Percentiles rank a stretch among this genome's conserved stretches.
phyloP scores from a whole-genome alignment of 2,888 invertebrate genomes.

The Taenaris catops region DNA sequence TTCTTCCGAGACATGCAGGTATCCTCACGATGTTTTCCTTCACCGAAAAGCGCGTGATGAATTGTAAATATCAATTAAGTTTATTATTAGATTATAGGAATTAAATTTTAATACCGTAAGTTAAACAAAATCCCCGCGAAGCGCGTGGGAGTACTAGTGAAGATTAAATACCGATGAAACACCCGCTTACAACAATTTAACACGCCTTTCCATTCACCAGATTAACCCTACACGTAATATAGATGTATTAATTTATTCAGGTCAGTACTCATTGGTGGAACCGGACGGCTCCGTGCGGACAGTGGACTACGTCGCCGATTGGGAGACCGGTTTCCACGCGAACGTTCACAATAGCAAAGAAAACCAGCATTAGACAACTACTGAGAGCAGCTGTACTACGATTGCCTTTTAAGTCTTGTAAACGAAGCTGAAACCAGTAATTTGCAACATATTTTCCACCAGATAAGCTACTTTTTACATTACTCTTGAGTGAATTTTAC shows the following conservation, averaged over 20 bases:
- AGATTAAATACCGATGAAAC: conserved; percentile 15
- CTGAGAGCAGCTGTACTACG: conserved; percentile 7
- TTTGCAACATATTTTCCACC: conserved; percentile 8
- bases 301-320: conserved; percentile 87
- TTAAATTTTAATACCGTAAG: too few species aligned
- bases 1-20: too few species aligned
- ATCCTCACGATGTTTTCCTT: too few species aligned
- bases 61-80: too few species aligned
- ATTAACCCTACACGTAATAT: conserved; percentile 14
- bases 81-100: too few species aligned
- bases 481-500: conserved; percentile 4
- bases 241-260: conserved; percentile 42
- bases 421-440: conserved; percentile 8
- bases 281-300: conserved; percentile 88
- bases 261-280: conserved; percentile 84
- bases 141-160: too few species aligned
- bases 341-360: conserved; percentile 84
- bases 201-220: conserved; percentile 14
- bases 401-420: conserved; percentile 14
- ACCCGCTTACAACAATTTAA: conserved; percentile 12
- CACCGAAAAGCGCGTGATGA: too few species aligned
- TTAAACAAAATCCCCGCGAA: too few species aligned
- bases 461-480: conserved; percentile 8
- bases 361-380: conserved; percentile 50
- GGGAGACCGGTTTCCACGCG: conserved; percentile 89